These are phyloP conservation scores for Apocrypta bakeri DNA, from an alignment of 1,140 invertebrate genomes.

Conservation along the genomic window DNA sequence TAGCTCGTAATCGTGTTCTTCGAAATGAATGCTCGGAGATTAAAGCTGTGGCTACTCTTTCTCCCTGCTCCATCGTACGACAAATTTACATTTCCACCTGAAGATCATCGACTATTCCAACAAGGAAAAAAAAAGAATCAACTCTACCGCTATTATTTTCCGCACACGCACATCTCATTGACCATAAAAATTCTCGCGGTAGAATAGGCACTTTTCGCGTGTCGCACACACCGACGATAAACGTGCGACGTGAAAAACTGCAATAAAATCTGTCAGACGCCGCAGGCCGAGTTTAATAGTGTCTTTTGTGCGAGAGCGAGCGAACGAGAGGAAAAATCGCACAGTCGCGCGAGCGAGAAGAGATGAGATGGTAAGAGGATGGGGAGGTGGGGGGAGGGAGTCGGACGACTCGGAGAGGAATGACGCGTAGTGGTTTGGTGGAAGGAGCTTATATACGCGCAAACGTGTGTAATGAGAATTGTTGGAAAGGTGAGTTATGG, in stretches of 20 bases:
- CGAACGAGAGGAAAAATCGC: background rate
- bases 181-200: too few relatives aligned
- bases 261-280: conserved; percentile 31
- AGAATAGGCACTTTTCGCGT: background rate
- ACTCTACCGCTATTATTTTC: too few relatives aligned
- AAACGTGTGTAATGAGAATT: background rate
- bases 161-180: too few relatives aligned
- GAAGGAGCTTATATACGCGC: background rate
- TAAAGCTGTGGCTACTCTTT: too few relatives aligned
- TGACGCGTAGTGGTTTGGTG: background rate
- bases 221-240: background rate
- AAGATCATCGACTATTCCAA: too few relatives aligned
- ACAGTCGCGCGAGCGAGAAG: background rate
- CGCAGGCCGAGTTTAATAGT: conserved; percentile 15
- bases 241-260: conserved; percentile 4
- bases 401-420: conserved; percentile 13
- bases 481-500: background rate
- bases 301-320: conserved; percentile 24
- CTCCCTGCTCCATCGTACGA: too few relatives aligned
- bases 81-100: too few relatives aligned
- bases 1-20: too few relatives aligned
- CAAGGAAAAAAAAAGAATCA: too few relatives aligned
- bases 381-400: too few relatives aligned
- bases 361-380: background rate
- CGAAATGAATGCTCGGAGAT: too few relatives aligned